phyloP scores from a whole-genome alignment of 1,140 invertebrate genomes.

The Aplysia californica region DNA sequence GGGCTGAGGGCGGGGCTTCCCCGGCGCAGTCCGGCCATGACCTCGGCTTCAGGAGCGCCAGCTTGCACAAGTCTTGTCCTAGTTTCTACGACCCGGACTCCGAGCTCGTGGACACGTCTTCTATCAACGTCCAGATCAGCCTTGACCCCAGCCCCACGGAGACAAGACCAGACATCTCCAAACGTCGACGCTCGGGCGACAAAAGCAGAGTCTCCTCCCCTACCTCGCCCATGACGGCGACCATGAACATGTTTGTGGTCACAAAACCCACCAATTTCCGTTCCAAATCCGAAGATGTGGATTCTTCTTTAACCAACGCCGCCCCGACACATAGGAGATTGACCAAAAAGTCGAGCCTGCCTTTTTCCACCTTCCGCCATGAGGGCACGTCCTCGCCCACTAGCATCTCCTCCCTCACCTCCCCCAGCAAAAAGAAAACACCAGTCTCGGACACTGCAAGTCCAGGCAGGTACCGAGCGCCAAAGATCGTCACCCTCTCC shows the following conservation, averaged over 20 bases:
- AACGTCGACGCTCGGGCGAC: background rate
- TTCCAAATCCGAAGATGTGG: background rate
- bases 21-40: background rate
- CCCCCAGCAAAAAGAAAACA: background rate
- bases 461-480: background rate
- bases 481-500: background rate
- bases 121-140: background rate
- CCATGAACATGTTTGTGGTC: background rate
- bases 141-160: background rate
- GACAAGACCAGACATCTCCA: background rate
- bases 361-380: background rate
- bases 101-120: background rate
- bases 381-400: background rate
- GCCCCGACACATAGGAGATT: too few relatives aligned
- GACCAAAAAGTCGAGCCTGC: background rate
- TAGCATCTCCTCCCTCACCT: too few relatives aligned
- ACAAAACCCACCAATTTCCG: background rate
- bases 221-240: background rate
- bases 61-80: constrained; percentile 2
- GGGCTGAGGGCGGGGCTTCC: constrained; percentile 6
- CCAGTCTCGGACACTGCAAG: background rate
- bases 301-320: too few relatives aligned
- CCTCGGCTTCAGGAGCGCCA: background rate
- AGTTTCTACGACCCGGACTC: background rate
- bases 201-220: background rate